Evolutionary conservation across 2,113 vertebrate genomes (phyloP).

Genomic region (Tragelaphus imberbis): DNA sequence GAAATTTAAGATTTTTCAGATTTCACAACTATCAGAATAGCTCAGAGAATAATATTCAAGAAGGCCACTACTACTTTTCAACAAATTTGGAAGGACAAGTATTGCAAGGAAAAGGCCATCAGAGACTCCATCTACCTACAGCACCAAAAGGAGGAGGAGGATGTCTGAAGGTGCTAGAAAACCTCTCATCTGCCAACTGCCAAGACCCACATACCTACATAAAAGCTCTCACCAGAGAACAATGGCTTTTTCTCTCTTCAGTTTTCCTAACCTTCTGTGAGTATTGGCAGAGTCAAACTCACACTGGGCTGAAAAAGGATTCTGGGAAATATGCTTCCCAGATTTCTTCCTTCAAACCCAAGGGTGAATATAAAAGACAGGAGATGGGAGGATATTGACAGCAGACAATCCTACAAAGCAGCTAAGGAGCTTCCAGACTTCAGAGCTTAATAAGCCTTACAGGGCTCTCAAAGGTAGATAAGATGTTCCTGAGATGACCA

Average conservation of each 20-base stretch:
- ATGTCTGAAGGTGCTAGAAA: background rate
- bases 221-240: background rate
- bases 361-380: background rate
- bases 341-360: background rate
- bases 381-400: background rate
- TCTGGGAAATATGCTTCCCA: background rate
- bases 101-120: background rate
- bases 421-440: background rate
- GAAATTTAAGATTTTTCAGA: background rate
- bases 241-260: background rate
- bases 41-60: background rate
- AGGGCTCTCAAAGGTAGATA: background rate
- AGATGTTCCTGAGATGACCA: background rate
- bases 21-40: background rate
- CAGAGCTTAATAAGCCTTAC: background rate
- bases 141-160: background rate
- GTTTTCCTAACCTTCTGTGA: background rate
- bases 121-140: background rate
- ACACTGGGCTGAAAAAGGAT: background rate
- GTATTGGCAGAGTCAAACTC: background rate
- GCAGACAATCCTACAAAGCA: background rate
- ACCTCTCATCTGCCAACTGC: background rate
- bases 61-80: background rate
- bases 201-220: background rate
- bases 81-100: background rate